Evolutionary conservation across 2,113 vertebrate species (phyloP), one percentile per base, ranked within the genome.

Genomic region (Triplophysa siluroides): DNA sequence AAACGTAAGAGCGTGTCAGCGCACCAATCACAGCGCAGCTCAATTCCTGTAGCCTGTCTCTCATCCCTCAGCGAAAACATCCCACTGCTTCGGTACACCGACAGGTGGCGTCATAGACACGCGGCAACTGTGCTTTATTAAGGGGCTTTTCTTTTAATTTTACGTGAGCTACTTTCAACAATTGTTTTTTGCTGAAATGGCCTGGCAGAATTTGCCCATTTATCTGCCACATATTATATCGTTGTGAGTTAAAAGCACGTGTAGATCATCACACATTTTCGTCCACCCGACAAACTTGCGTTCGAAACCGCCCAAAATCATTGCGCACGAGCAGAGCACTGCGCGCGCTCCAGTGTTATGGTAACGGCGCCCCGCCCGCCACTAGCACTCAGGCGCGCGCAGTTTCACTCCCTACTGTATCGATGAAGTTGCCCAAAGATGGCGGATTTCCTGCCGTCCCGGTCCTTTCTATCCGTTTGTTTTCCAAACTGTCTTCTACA

Each of bases 401-500:
- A 64, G 75, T 76, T 76, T 76, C 74, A 84, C 80, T 87, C 65
- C 81, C 85, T 84, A 83, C 85, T 87, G 90, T 90, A 92, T 92
- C 89, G 90, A 94, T 94, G 94, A 94, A 94, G 94, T 93, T 93
- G 92, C 94, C 88, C 90, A 92, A 98, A 98, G 93, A 97, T 97
- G 96, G 96, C 95, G 95, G 95, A 97, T 87, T 98, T 97, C 96
- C 96, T 98, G 95, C 96, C 96, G 92, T 95, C 95, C 83, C 95
- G 94, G 89, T 98, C 96, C 79, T 80, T 94, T 86, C 92, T 98
- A 91, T 95, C 95, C 83, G 91, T 93, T 73, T 97, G 95, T 91
- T 98, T 97, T 85, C 96, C 96, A 2, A 94, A 94, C 93, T 98
- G 96, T 89, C 89, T 96, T 80, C 95, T 98, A 19, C 95, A 93